These are phyloP conservation scores for Sylvicapra grimmia DNA, from an alignment of 2,113 vertebrate genomes.

Conservation along the genomic window DNA sequence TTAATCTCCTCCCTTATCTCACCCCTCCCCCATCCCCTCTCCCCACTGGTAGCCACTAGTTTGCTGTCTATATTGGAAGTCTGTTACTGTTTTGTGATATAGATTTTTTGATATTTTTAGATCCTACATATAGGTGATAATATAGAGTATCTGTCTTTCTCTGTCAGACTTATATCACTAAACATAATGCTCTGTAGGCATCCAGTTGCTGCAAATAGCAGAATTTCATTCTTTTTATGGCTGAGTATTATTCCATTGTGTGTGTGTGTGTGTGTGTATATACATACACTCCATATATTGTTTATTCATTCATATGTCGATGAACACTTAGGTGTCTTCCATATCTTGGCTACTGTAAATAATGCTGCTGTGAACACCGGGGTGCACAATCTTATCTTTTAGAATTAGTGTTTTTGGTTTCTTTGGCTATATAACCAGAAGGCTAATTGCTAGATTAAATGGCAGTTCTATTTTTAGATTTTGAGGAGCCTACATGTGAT, in stretches of 20 bases:
- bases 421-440: background rate
- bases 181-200: background rate
- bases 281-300: accelerated
- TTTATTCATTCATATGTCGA: background rate
- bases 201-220: background rate
- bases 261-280: accelerated
- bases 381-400: background rate
- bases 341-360: background rate
- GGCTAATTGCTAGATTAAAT: background rate
- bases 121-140: background rate
- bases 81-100: background rate
- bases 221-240: background rate
- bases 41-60: background rate
- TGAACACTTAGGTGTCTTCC: background rate
- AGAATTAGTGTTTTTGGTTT: background rate
- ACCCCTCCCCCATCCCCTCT: background rate
- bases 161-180: background rate
- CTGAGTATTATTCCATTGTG: background rate
- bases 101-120: background rate
- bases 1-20: background rate
- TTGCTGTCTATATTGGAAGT: background rate
- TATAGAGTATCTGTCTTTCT: background rate
- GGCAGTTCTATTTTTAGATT: background rate
- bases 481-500: background rate
- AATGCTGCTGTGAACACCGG: background rate